These are phyloP conservation scores for Linnaemya vulpina DNA, from an alignment of 2,888 invertebrate genomes.

Conservation along the genomic window DNA sequence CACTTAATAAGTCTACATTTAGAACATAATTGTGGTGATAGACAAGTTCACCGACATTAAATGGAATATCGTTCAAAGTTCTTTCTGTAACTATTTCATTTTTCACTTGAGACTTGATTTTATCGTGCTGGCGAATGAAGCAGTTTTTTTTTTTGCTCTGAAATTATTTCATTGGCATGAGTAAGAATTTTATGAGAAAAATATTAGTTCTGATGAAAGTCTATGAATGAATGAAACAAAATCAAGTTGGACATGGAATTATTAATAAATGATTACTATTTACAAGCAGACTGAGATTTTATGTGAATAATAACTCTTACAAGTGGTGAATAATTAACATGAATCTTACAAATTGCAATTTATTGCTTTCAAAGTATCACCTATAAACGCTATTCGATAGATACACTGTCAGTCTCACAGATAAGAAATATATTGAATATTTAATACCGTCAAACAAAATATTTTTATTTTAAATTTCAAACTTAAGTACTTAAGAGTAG, in stretches of 20 bases:
- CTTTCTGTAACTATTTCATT: slow-evolving; percentile 18
- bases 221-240: too few relatives aligned
- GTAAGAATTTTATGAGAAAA: background rate
- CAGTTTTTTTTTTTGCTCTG: slow-evolving; percentile 18
- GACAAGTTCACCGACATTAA: slow-evolving; percentile 26
- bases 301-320: too few relatives aligned
- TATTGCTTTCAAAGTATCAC: too few relatives aligned
- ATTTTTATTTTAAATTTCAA: too few relatives aligned
- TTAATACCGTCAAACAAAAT: too few relatives aligned
- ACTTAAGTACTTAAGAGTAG: too few relatives aligned
- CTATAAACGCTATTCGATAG: background rate
- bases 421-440: too few relatives aligned
- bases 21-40: slow-evolving; percentile 49
- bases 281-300: too few relatives aligned
- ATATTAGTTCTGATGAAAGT: background rate
- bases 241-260: too few relatives aligned
- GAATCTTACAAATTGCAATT: too few relatives aligned
- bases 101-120: slow-evolving; percentile 1
- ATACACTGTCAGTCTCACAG: background rate
- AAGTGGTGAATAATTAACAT: too few relatives aligned
- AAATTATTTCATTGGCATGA: slow-evolving; percentile 28
- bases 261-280: too few relatives aligned
- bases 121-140: slow-evolving; percentile 16
- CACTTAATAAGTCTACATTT: slow-evolving; percentile 30
- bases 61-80: slow-evolving; percentile 52